Evolutionary conservation across 1,140 invertebrate genomes (phyloP), one percentile per base, ranked within the genome.

Genomic region (Frieseomelitta varia): DNA sequence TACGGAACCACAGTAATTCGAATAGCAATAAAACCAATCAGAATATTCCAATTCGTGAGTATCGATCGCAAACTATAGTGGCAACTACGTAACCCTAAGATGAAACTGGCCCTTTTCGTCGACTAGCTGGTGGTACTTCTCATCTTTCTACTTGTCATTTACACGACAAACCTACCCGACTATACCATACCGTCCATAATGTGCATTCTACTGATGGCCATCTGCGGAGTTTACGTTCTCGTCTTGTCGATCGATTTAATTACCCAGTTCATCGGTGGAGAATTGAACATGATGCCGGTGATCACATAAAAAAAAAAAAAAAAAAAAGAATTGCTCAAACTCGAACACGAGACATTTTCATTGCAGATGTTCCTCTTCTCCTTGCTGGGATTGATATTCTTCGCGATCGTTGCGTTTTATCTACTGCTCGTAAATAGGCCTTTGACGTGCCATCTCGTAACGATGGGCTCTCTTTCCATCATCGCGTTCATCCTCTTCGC

Each of bases 281-380:
- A 75, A 47, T 12, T 91, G 14, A 78, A 87, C 24, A 77, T 88
- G 12, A 85, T 85, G 47, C 91, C 92, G 63, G 93, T 94, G 92
- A 91, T 61, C 12, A 81, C 63, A 47, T 27, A 15, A 34, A 51
- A 2, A 78, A 12, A 34, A 65, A 15, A 55, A 55, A 55, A 55
- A 15, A 15, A 11, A 17, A 55, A 55, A 55, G 17, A 55, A 55
- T 55, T 6, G 0, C 19, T 55, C 19, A 15, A 65, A 65, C 15
- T 47, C 39, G 4, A 3, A 2, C 14, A n/a, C 56, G 1, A 17
- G 10, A 30, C 17, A 24, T 27, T 19, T 11, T 69, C 12, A 21
- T 86, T 84, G 14, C 81, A 94, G 93, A 93, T 93, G 90, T 85
- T 91, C 21, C 65, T 91, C 1, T 91, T 93, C 53, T 91, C 92